These are phyloP conservation scores for Hozukius guyotensis DNA, from an alignment of 2,797 vertebrate species.

Conservation along the genomic window DNA sequence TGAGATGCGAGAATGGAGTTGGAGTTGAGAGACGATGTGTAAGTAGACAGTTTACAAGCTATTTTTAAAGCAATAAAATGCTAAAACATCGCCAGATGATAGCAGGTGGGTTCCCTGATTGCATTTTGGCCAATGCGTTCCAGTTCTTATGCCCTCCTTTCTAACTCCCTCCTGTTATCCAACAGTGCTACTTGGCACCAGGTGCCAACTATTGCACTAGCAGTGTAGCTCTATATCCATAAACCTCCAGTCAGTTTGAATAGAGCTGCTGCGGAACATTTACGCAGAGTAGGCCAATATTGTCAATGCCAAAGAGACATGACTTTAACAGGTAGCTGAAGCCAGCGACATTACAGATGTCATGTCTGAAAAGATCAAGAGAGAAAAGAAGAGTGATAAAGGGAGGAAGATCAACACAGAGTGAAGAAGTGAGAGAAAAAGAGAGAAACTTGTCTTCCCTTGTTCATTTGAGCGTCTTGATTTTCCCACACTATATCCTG, in stretches of 20 bases:
- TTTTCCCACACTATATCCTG: slow-evolving; percentile 49
- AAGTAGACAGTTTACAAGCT: too few relatives aligned
- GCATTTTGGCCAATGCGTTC: too few relatives aligned
- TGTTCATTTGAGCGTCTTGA: not conserved
- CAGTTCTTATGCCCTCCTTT: too few relatives aligned
- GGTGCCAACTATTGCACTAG: not conserved
- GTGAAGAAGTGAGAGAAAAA: not conserved
- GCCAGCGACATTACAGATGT: not conserved
- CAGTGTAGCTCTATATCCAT: not conserved
- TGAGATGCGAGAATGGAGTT: too few relatives aligned
- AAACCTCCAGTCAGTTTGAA: not conserved
- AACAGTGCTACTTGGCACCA: not conserved
- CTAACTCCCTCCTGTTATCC: not conserved
- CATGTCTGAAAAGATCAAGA: not conserved
- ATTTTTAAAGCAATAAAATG: too few relatives aligned
- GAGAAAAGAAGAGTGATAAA: not conserved
- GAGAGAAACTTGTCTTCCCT: not conserved
- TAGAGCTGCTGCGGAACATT: not conserved
- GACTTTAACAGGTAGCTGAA: not conserved
- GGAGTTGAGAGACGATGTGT: too few relatives aligned
- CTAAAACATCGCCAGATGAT: too few relatives aligned
- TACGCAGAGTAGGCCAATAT: not conserved
- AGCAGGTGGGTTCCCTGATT: too few relatives aligned
- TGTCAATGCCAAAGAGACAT: not conserved
- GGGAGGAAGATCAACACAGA: not conserved